Conservation (phyloP, 1,140 invertebrate species). For the Lasioglossum baleicum region DNA sequence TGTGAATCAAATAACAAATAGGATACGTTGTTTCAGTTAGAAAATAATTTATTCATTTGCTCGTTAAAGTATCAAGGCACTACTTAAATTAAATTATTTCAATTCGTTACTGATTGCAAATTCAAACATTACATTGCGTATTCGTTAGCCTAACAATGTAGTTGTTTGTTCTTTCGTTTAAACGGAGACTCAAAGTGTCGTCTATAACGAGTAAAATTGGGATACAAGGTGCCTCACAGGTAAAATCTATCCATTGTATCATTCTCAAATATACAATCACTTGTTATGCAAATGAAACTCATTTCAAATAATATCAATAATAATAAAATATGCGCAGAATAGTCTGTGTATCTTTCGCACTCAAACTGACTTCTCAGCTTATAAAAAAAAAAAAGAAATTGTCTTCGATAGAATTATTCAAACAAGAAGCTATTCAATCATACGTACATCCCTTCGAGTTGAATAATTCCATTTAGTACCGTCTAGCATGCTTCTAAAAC, state of each 20-base stretch:
- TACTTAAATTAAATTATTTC: slow-evolving; percentile 57
- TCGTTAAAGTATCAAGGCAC: slow-evolving; percentile 73
- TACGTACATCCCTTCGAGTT: too few relatives aligned
- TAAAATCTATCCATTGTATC: not conserved
- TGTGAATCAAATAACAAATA: slow-evolving; percentile 24
- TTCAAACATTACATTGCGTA: slow-evolving; percentile 24
- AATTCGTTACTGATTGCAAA: slow-evolving; percentile 11
- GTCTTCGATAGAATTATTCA: too few relatives aligned
- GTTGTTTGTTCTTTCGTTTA: slow-evolving; percentile 2
- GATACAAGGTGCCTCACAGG: slow-evolving; percentile 41
- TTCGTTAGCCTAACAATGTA: slow-evolving; percentile 28
- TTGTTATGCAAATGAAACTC: slow-evolving; percentile 8
- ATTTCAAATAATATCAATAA: slow-evolving; percentile 8
- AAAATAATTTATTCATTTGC: slow-evolving; percentile 73
- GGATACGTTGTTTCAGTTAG: slow-evolving; percentile 41
- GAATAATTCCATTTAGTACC: too few relatives aligned
- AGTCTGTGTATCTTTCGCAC: too few relatives aligned
- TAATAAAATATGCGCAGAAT: not conserved
- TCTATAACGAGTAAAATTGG: not conserved
- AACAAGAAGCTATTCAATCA: too few relatives aligned
- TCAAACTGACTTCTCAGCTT: too few relatives aligned
- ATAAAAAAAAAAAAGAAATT: too few relatives aligned
- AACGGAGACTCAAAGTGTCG: slow-evolving; percentile 5
- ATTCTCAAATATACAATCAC: slow-evolving; percentile 8
- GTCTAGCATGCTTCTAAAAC: too few relatives aligned